Conservation (phyloP, 2,113 vertebrate genomes). For the Zeus faber region DNA sequence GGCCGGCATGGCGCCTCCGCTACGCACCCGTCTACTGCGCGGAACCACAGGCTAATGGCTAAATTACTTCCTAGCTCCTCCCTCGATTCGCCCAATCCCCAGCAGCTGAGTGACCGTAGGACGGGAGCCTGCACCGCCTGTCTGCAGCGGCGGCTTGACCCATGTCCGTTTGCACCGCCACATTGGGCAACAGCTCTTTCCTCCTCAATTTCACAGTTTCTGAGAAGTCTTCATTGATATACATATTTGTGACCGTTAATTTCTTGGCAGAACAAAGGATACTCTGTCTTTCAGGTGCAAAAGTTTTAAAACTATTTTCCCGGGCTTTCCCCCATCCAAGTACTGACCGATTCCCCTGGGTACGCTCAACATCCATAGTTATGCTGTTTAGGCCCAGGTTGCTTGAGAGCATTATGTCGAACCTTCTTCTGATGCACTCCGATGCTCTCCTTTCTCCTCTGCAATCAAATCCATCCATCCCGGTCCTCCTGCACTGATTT, state of each 20-base stretch:
- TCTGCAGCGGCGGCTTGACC: no score
- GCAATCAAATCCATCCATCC: conserved; percentile 7
- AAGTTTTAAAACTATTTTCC: conserved; percentile 12
- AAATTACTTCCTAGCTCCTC: no score
- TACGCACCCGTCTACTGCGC: no score
- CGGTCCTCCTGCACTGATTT: not conserved
- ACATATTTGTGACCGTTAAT: conserved; percentile 14
- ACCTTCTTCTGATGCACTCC: conserved; percentile 8
- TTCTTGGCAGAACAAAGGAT: conserved; percentile 15
- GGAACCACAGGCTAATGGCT: no score
- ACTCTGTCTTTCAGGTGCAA: not conserved
- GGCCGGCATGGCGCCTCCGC: no score
- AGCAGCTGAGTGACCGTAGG: no score
- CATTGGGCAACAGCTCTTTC: not conserved
- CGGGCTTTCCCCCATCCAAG: conserved; percentile 5
- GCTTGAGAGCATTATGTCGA: not conserved
- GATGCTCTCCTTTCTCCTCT: conserved; percentile 7
- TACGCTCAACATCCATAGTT: conserved; percentile 11
- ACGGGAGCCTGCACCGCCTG: no score
- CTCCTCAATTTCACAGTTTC: conserved; percentile 3
- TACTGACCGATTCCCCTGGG: conserved; percentile 13
- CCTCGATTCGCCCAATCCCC: no score
- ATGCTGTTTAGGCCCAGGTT: conserved; percentile 8
- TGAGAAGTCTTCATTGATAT: conserved; percentile 7
- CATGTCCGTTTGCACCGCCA: no score